Evolutionary conservation across 2,797 vertebrate species (phyloP), one percentile per base, ranked within the genome.

Genomic region (Momotus momota): DNA sequence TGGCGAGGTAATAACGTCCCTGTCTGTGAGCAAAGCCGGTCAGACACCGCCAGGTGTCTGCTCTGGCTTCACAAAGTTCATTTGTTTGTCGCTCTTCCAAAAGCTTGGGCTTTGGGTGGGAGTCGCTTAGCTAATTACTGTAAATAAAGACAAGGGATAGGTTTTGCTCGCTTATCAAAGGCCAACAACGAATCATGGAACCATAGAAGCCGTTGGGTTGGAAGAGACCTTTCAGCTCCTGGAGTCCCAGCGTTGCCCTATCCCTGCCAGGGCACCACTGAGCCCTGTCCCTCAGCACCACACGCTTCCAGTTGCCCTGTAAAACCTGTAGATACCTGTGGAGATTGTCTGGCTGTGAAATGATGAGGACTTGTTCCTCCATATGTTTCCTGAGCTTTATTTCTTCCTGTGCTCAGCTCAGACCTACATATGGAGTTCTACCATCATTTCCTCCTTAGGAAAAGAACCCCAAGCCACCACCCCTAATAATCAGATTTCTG

Each of bases 251-350:
- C 7, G 12, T n/a, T 54, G 6, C 10, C 52, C 29, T 29, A 54
- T 17, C 52, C 4, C 54, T n/a, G 54, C 52, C 52, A 54, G 52
- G 52, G 27, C 52, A 29, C 19, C 19, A 12, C 54, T n/a, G 17
- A 55, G 17, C 54, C 54, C 7, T 13, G 31, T 12, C 54, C 54
- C 54, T 55, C 54, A 55, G 54, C 54, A n/a, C 54, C 54, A 21
- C 19, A 17, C 1, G 0, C 33, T 31, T 27, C 29, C 55, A 29
- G 31, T 2, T 22, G 3, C 62, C 48, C 67, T 29, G 51, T 35
- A 3, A 10, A 26, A 57, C 1, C 22, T 6, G 6, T 4, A 10
- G 40, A 2, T 5, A 3, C 2, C 0, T 6, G 62, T 0, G 45
- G 54, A 6, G 33, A 3, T 16, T 33, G n/a, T 16, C 57, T 41